A percentile compares a stretch with the other conserved stretches of the same genome.
Conservation (phyloP, 2,888 invertebrate species). For the Mythimna lalbum region DNA sequence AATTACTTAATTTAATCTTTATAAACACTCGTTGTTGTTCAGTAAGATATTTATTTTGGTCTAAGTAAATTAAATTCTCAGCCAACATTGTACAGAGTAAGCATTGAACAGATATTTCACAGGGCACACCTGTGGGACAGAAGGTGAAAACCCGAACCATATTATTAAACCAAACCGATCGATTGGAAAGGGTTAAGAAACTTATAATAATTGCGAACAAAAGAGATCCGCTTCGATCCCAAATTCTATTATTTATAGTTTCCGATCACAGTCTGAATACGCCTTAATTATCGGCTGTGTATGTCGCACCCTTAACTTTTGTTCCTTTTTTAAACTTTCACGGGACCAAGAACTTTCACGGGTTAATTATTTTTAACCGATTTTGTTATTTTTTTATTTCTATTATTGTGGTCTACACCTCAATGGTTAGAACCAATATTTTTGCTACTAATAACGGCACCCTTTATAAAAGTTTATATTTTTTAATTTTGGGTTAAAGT, state of each 20-base stretch:
- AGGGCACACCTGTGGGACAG: conserved; percentile 83
- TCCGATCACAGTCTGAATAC: conserved; percentile 89
- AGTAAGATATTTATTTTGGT: not conserved
- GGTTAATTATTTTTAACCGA: conserved; percentile 71
- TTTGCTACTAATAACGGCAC: conserved; percentile 16
- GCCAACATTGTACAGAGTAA: conserved; percentile 21
- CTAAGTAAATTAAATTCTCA: conserved; percentile 15
- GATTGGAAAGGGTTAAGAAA: conserved; percentile 88
- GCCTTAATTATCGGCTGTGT: conserved; percentile 89
- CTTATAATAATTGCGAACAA: conserved; percentile 87
- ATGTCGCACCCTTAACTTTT: conserved; percentile 82
- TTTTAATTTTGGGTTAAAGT: conserved; percentile 1
- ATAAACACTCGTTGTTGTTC: not conserved
- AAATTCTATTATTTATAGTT: conserved; percentile 89
- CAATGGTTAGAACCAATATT: conserved; percentile 16
- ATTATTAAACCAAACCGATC: conserved; percentile 88
- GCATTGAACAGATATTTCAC: conserved; percentile 57
- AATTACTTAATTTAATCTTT: not conserved
- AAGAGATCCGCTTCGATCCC: conserved; percentile 89
- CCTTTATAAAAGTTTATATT: conserved; percentile 1
- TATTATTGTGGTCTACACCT: conserved; percentile 49
- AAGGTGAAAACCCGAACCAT: conserved; percentile 82
- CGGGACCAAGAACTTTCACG: conserved; percentile 78
- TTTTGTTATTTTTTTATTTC: conserved; percentile 48
- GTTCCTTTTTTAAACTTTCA: conserved; percentile 81